Evolutionary conservation across 2,888 invertebrate genomes (phyloP).

Genomic region (Rosalia funebris): DNA sequence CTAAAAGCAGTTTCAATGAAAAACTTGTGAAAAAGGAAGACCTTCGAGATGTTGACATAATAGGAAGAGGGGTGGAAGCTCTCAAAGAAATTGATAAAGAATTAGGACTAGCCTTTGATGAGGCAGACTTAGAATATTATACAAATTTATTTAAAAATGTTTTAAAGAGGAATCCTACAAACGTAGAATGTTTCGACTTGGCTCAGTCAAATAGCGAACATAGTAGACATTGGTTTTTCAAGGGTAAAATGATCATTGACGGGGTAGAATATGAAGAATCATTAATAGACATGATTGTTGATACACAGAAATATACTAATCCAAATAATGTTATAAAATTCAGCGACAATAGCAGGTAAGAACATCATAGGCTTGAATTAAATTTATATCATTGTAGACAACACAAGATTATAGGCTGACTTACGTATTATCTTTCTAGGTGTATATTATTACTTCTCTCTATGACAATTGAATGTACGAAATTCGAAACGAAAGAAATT

Average conservation of each 20-base stretch:
- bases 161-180: slow-evolving; percentile 91
- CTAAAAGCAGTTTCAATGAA: slow-evolving; percentile 75
- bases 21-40: slow-evolving; percentile 73
- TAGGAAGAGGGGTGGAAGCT: slow-evolving; percentile 79
- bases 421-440: no score
- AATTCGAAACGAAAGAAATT: no score
- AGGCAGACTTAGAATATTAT: slow-evolving; percentile 92
- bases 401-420: no score
- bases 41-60: slow-evolving; percentile 87
- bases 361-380: no score
- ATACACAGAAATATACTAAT: slow-evolving; percentile 87
- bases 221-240: slow-evolving; percentile 99
- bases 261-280: slow-evolving; percentile 81
- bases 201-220: slow-evolving; percentile 99
- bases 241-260: slow-evolving; percentile 88
- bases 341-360: slow-evolving; percentile 92
- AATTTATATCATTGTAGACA: no score
- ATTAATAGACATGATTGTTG: slow-evolving; percentile 91
- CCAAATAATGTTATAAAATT: slow-evolving; percentile 96
- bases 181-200: slow-evolving; percentile 96
- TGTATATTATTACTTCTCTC: no score
- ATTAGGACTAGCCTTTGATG: slow-evolving; percentile 88
- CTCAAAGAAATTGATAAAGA: slow-evolving; percentile 75
- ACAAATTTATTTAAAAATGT: slow-evolving; percentile 84
- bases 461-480: no score